These are phyloP conservation scores for Proisotoma minuta DNA, from an alignment of 2,888 invertebrate genomes.

Conservation along the genomic window DNA sequence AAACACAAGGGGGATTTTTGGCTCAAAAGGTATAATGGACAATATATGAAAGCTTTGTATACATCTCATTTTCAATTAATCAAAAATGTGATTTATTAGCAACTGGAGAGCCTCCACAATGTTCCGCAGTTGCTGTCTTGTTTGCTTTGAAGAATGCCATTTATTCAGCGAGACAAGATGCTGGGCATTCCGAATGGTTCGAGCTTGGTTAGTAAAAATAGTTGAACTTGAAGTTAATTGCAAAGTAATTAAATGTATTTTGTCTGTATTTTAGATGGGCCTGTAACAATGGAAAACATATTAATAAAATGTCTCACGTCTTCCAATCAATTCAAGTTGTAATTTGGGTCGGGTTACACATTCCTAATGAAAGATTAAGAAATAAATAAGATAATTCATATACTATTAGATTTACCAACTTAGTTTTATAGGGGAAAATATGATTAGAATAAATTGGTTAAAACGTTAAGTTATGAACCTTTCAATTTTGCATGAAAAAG, in stretches of 20 bases:
- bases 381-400: background rate
- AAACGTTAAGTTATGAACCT: too few relatives aligned
- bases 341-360: background rate
- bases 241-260: background rate
- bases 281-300: slow-evolving; percentile 36
- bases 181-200: slow-evolving; percentile 60
- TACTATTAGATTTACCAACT: background rate
- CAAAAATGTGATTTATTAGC: slow-evolving; percentile 54
- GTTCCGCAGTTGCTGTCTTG: slow-evolving; percentile 54
- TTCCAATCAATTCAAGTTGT: slow-evolving; percentile 13
- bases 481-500: too few relatives aligned
- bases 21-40: slow-evolving; percentile 36
- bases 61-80: too few relatives aligned
- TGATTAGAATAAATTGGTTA: background rate
- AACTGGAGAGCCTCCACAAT: slow-evolving; percentile 58
- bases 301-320: slow-evolving; percentile 15
- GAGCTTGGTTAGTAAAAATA: slow-evolving; percentile 56
- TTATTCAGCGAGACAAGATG: slow-evolving; percentile 63
- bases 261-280: slow-evolving; percentile 15
- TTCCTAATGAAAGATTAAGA: background rate
- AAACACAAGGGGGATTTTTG: slow-evolving; percentile 34
- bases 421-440: background rate
- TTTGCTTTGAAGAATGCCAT: slow-evolving; percentile 67
- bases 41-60: background rate
- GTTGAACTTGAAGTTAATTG: background rate